Percentiles rank a stretch among this genome's conserved stretches.
These are phyloP conservation scores for Helostoma temminkii DNA, from an alignment of 2,797 vertebrate genomes.

Conservation along the genomic window DNA sequence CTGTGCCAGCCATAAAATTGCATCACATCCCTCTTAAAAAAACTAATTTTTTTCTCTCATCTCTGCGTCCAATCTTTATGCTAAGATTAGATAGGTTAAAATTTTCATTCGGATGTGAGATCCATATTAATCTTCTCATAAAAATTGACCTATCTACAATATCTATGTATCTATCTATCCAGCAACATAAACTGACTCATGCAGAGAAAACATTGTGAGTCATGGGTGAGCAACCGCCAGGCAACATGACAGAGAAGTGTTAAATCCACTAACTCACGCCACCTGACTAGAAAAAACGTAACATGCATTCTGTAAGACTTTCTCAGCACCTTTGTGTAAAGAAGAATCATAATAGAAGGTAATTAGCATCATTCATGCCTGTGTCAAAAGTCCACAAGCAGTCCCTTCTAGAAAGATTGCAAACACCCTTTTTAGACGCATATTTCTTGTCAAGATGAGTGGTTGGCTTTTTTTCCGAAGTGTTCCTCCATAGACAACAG, in stretches of 20 bases:
- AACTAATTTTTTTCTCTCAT: no score
- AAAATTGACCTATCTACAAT: no score
- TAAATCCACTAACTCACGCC: slow-evolving; percentile 58
- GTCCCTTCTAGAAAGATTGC: slow-evolving; percentile 38
- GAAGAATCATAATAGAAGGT: slow-evolving; percentile 42
- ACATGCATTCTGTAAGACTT: slow-evolving; percentile 41
- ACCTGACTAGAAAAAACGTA: slow-evolving; percentile 64
- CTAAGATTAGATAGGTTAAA: no score
- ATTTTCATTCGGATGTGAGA: no score
- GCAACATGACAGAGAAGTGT: slow-evolving; percentile 68
- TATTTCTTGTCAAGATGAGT: slow-evolving; percentile 60
- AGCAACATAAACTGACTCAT: slow-evolving; percentile 8
- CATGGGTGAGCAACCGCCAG: slow-evolving; percentile 48
- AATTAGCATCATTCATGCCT: slow-evolving; percentile 36
- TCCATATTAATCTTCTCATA: no score
- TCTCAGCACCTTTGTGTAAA: slow-evolving; percentile 71
- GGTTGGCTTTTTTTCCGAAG: slow-evolving; percentile 48
- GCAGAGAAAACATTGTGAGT: slow-evolving; percentile 53
- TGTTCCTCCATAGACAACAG: slow-evolving; percentile 2
- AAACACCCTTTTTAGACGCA: slow-evolving; percentile 16
- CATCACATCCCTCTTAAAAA: no score
- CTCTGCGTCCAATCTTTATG: no score
- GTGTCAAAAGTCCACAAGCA: slow-evolving; percentile 51
- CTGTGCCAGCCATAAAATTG: no score
- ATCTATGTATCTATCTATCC: slow-evolving; percentile 25